Conservation (phyloP, 2,888 invertebrate species). For the Amphipyra tragopoginis region DNA sequence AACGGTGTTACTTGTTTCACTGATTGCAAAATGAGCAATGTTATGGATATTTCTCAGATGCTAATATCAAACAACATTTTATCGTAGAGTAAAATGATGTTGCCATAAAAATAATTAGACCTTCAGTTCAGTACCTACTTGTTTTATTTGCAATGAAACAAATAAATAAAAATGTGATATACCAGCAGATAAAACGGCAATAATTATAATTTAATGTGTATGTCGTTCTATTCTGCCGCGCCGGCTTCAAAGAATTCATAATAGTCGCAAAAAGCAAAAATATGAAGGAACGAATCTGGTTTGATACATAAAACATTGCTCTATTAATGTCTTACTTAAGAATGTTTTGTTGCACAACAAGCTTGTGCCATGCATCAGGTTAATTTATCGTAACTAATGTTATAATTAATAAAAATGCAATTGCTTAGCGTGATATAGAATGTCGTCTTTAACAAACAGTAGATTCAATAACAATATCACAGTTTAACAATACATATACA, state of each 20-base stretch:
- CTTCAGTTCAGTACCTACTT: constrained; percentile 6
- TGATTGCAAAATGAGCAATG: neutral
- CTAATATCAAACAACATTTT: neutral
- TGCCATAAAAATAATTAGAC: constrained; percentile 1
- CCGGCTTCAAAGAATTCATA: constrained; percentile 52
- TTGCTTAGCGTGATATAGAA: constrained; percentile 1
- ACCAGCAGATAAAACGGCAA: constrained; percentile 21
- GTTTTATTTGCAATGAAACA: constrained; percentile 11
- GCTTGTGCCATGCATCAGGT: constrained; percentile 17
- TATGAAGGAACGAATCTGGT: constrained; percentile 49
- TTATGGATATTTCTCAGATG: too few relatives aligned
- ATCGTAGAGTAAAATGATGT: neutral
- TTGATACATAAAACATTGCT: constrained; percentile 56
- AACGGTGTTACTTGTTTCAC: neutral
- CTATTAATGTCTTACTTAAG: constrained; percentile 60
- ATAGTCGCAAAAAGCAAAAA: constrained; percentile 56
- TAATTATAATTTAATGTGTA: constrained; percentile 29
- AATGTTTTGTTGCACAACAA: constrained; percentile 41
- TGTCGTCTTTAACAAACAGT: constrained; percentile 3
- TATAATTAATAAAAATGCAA: constrained; percentile 31
- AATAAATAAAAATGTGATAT: constrained; percentile 12
- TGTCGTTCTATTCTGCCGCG: constrained; percentile 20
- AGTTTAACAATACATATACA: too few relatives aligned
- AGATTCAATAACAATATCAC: constrained; percentile 9
- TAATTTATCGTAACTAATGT: constrained; percentile 25